phyloP scores from a whole-genome alignment of 2,888 invertebrate genomes.

The Thymelicus lineola region DNA sequence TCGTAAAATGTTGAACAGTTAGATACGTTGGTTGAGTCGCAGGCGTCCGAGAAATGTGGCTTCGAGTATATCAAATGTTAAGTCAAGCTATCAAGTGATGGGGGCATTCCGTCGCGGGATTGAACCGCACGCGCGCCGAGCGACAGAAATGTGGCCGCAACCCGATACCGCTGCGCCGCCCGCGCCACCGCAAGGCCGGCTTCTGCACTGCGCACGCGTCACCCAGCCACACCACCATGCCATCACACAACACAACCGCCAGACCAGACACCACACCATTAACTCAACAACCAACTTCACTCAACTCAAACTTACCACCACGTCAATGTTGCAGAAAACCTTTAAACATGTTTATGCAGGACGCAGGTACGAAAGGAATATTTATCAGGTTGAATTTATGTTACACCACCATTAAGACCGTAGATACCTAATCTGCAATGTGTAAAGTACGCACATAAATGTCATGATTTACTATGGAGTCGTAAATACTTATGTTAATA shows the following conservation, averaged over 20 bases:
- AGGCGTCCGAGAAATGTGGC: slow-evolving; percentile 69
- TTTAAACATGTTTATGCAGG: slow-evolving; percentile 13
- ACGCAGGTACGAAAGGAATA: slow-evolving; percentile 26
- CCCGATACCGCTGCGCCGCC: slow-evolving; percentile 63
- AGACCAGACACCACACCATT: slow-evolving; percentile 6
- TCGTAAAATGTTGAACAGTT: slow-evolving; percentile 48
- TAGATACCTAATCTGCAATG: slow-evolving; percentile 62
- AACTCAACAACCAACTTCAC: neutral
- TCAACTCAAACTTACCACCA: neutral
- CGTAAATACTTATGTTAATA: slow-evolving; percentile 77
- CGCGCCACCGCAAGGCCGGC: slow-evolving; percentile 77
- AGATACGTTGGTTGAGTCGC: slow-evolving; percentile 64
- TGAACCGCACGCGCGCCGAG: slow-evolving; percentile 77
- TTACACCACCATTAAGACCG: slow-evolving; percentile 58
- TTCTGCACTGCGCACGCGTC: slow-evolving; percentile 77
- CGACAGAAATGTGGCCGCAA: slow-evolving; percentile 78
- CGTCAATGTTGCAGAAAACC: slow-evolving; percentile 21
- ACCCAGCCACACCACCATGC: slow-evolving; percentile 52
- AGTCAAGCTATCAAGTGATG: slow-evolving; percentile 71
- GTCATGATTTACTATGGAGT: slow-evolving; percentile 72
- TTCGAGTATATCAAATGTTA: slow-evolving; percentile 76
- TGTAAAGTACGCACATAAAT: slow-evolving; percentile 68
- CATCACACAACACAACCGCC: slow-evolving; percentile 2
- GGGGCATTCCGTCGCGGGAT: slow-evolving; percentile 75
- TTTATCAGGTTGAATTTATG: slow-evolving; percentile 46